A percentile compares a stretch with the other conserved stretches of the same genome.
These are phyloP conservation scores for Pteruthius melanotis DNA, from an alignment of 2,113 vertebrate species.

Conservation along the genomic window DNA sequence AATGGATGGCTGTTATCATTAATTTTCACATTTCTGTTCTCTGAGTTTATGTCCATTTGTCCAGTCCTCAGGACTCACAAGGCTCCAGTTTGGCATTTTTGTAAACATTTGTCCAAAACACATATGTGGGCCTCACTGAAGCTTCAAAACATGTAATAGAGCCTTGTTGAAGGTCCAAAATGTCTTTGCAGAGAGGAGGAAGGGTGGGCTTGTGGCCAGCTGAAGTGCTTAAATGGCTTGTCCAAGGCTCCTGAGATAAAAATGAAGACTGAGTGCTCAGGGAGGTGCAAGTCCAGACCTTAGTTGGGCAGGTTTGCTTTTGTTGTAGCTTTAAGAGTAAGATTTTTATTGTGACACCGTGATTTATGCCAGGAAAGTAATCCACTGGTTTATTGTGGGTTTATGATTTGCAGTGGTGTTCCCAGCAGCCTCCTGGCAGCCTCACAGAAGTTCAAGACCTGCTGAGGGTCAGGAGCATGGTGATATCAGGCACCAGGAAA, in stretches of 20 bases:
- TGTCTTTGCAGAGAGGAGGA: neutral
- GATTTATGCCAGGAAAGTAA: neutral
- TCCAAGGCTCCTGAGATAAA: neutral
- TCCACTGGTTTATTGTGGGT: fast-evolving
- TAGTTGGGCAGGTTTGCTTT: neutral
- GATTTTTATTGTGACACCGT: neutral
- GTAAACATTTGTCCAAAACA: neutral
- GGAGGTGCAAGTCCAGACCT: neutral
- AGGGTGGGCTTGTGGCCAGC: neutral
- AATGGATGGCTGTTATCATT: neutral
- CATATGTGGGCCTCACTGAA: neutral
- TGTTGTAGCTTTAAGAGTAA: neutral
- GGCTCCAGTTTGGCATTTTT: neutral
- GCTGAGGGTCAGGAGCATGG: neutral
- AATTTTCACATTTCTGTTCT: neutral
- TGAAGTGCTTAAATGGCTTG: neutral
- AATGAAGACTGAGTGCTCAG: neutral
- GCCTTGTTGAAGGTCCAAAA: neutral
- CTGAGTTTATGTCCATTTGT: neutral
- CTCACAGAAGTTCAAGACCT: neutral
- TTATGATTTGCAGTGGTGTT: neutral
- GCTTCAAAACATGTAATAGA: neutral
- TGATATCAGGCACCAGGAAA: neutral
- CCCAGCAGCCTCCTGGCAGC: neutral
- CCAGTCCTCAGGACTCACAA: neutral